Evolutionary conservation across 2,888 invertebrate genomes (phyloP).

Genomic region (Chalcis sispes): DNA sequence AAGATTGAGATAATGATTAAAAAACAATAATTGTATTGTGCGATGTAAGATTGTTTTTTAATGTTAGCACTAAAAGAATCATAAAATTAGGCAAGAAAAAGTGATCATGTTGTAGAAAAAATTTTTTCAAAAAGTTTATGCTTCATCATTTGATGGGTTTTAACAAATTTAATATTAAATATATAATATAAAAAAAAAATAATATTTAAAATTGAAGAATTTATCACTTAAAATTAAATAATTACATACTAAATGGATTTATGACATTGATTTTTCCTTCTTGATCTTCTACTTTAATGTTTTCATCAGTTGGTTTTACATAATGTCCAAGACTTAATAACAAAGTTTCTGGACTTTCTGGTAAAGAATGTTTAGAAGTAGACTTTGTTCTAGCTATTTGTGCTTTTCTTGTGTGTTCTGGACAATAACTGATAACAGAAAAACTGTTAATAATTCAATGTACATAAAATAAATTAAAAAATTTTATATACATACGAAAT

Average conservation of each 20-base stretch:
- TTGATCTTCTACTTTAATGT: slow-evolving; percentile 76
- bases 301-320: slow-evolving; percentile 73
- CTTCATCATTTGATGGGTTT: too few relatives aligned
- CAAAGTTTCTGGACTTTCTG: slow-evolving; percentile 82
- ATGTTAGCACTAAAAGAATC: too few relatives aligned
- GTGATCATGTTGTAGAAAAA: too few relatives aligned
- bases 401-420: slow-evolving; percentile 83
- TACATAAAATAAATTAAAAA: background rate
- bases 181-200: slow-evolving; percentile 10
- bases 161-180: too few relatives aligned
- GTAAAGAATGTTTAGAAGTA: slow-evolving; percentile 80
- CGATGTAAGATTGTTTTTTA: too few relatives aligned
- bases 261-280: slow-evolving; percentile 77
- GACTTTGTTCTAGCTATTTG: slow-evolving; percentile 81
- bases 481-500: slow-evolving; percentile 77
- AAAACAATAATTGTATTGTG: too few relatives aligned
- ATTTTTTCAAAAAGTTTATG: too few relatives aligned
- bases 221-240: slow-evolving; percentile 1
- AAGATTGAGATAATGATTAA: background rate
- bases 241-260: slow-evolving; percentile 80
- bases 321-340: slow-evolving; percentile 83
- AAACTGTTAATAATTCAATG: slow-evolving; percentile 5
- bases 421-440: slow-evolving; percentile 78
- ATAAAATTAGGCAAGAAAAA: too few relatives aligned
- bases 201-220: background rate